Conservation (phyloP, 1,140 invertebrate species). For the Microvelia longipes region DNA sequence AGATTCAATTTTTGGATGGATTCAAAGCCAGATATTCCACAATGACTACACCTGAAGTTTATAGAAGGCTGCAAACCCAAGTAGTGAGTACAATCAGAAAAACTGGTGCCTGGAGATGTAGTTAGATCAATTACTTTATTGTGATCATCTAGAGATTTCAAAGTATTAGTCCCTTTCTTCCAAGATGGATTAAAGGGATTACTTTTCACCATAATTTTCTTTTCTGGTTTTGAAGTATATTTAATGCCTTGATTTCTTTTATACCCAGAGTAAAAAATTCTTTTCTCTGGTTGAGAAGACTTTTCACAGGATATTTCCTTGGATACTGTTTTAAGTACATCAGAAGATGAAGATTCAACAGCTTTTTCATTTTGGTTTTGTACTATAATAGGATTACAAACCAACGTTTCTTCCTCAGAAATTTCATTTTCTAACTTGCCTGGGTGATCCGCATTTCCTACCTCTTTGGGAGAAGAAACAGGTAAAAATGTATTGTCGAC, state of each 20-base stretch:
- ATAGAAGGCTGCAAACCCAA: conserved; percentile 49
- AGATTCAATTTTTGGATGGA: conserved; percentile 41
- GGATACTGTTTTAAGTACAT: background rate
- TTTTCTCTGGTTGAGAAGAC: background rate
- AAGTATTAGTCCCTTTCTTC: conserved; percentile 5
- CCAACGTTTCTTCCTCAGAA: background rate
- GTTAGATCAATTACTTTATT: background rate
- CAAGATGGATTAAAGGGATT: conserved; percentile 13
- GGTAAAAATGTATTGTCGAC: too few species aligned
- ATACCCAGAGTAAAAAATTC: background rate
- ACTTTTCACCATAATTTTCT: conserved; percentile 4
- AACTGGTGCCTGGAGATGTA: conserved; percentile 21
- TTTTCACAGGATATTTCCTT: background rate
- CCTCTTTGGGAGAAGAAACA: background rate
- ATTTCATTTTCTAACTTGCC: too few species aligned
- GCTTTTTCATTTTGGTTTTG: background rate
- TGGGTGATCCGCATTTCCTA: too few species aligned
- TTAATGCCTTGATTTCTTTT: background rate
- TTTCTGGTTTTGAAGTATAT: background rate
- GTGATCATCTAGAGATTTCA: background rate
- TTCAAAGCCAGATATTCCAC: conserved; percentile 39
- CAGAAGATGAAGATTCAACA: background rate
- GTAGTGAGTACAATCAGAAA: conserved; percentile 48
- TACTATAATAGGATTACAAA: background rate
- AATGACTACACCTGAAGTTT: conserved; percentile 49